These are phyloP conservation scores for Cephus nigrinus DNA, from an alignment of 2,888 invertebrate genomes.

Conservation along the genomic window DNA sequence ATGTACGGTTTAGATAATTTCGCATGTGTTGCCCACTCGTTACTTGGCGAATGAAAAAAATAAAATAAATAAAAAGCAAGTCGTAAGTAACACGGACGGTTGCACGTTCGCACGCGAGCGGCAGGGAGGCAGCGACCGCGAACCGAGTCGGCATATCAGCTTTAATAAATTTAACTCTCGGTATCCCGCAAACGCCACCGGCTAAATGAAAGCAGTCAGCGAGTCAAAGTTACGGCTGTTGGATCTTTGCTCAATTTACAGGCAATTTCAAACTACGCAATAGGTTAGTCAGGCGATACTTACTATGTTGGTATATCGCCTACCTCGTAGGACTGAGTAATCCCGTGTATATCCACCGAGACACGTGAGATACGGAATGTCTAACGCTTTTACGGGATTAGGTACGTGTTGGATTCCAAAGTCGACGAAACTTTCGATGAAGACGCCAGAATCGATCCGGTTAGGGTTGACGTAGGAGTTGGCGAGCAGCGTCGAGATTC, in stretches of 20 bases:
- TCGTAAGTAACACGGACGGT: background rate
- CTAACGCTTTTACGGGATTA: background rate
- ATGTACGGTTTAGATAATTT: background rate
- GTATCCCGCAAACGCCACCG: slow-evolving; percentile 1
- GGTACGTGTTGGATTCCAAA: background rate
- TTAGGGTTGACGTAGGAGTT: background rate
- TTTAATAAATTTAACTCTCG: slow-evolving; percentile 7
- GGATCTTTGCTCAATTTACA: background rate
- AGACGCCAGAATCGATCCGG: background rate
- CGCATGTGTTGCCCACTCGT: background rate
- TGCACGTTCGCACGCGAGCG: background rate
- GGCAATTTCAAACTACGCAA: background rate
- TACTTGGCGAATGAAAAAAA: background rate
- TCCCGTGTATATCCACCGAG: background rate
- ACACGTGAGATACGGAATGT: background rate
- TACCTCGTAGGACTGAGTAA: background rate
- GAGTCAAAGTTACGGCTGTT: background rate
- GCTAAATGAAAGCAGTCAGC: background rate
- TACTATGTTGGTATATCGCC: background rate
- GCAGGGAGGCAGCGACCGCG: background rate
- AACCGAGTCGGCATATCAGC: slow-evolving; percentile 2
- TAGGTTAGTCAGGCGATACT: background rate
- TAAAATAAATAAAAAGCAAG: background rate
- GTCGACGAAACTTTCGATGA: background rate
- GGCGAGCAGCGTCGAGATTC: background rate